These are phyloP conservation scores for Columba janthina DNA, from an alignment of 2,113 vertebrate species.

Conservation along the genomic window DNA sequence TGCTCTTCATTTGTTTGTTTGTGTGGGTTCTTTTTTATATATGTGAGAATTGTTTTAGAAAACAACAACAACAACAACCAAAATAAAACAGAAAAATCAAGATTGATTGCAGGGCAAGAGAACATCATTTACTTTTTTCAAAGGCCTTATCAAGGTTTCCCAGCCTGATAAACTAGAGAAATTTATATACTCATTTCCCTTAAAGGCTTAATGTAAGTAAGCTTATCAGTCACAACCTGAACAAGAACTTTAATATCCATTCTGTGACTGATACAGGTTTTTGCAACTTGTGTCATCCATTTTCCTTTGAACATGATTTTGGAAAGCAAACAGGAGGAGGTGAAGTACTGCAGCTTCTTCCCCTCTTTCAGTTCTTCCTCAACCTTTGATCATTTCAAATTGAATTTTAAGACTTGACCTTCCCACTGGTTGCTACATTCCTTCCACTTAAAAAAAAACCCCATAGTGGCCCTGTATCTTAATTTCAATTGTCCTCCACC, in stretches of 20 bases:
- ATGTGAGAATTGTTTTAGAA: neutral
- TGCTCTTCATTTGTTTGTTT: neutral
- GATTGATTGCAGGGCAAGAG: neutral
- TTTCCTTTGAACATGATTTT: neutral
- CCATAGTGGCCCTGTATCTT: neutral
- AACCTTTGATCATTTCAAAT: neutral
- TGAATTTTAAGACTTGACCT: neutral
- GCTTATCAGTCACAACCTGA: neutral
- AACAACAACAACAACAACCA: neutral
- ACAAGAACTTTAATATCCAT: neutral
- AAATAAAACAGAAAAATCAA: neutral
- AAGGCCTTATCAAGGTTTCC: neutral
- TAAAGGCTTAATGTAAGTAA: neutral
- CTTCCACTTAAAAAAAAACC: neutral
- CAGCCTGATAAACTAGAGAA: neutral
- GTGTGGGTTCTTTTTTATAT: neutral
- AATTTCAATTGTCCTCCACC: neutral
- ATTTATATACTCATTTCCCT: neutral
- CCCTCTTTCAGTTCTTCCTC: neutral
- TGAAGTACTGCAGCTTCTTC: neutral
- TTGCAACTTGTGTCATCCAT: neutral
- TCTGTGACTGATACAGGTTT: neutral
- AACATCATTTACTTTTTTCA: neutral
- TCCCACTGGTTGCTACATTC: neutral
- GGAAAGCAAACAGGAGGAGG: neutral